Conservation (phyloP, 2,113 vertebrate species). For the Cavia aperea region DNA sequence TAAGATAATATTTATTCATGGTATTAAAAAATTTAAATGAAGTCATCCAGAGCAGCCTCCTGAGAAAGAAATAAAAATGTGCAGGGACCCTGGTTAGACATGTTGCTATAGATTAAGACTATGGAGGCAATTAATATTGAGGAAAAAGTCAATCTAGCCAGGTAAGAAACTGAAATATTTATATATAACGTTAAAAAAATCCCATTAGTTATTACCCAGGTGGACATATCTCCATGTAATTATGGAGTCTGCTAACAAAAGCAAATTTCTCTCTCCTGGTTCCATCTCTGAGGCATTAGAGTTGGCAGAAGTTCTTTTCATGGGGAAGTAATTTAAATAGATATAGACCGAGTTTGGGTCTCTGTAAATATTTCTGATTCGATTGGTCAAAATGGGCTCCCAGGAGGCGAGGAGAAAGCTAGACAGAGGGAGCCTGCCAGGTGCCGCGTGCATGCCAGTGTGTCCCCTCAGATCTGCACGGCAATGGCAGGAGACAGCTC, state of each 20-base stretch:
- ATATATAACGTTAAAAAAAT: conserved; percentile 59
- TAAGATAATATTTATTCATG: conserved; percentile 47
- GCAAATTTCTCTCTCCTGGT: conserved; percentile 60
- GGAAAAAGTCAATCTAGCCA: conserved; percentile 63
- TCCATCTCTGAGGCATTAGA: conserved; percentile 61
- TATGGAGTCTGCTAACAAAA: conserved; percentile 64
- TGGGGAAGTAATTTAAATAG: conserved; percentile 68
- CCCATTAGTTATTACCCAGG: conserved; percentile 63
- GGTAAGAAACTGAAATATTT: conserved; percentile 65
- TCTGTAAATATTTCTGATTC: conserved; percentile 46
- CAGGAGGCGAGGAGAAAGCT: not conserved
- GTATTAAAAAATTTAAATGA: conserved; percentile 63
- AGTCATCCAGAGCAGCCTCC: conserved; percentile 58
- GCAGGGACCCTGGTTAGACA: conserved; percentile 53
- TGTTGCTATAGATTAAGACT: conserved; percentile 63
- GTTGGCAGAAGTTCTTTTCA: conserved; percentile 56
- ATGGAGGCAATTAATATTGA: conserved; percentile 64
- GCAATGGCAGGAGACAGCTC: not conserved
- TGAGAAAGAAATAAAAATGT: conserved; percentile 58
- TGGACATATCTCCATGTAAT: conserved; percentile 66
- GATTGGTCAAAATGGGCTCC: conserved; percentile 35
- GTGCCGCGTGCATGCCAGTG: fast-evolving
- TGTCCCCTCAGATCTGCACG: not conserved
- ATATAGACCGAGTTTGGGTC: conserved; percentile 51
- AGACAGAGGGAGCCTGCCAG: not conserved